A percentile compares a stretch with the other conserved stretches of the same genome.
These are phyloP conservation scores for Pongo abelii DNA, from an alignment of 2,113 vertebrate genomes.

Conservation along the genomic window DNA sequence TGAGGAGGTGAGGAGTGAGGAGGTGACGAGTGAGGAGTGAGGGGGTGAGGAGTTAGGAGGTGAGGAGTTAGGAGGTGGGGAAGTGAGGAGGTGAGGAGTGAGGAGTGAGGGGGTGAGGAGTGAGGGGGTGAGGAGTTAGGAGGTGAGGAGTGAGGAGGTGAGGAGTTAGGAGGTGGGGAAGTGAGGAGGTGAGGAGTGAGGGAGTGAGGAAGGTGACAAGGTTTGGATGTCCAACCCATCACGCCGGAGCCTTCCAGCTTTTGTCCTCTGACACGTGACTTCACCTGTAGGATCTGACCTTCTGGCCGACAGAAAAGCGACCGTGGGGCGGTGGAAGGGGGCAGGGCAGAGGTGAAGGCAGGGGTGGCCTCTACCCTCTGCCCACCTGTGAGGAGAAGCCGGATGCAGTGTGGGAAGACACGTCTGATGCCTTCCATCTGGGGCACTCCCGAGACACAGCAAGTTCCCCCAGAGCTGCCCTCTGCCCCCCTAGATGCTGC, in stretches of 20 bases:
- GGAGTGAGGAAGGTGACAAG: not conserved
- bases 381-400: fast-evolving
- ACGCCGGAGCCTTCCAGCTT: too few species aligned
- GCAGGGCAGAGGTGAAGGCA: fast-evolving
- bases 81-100: too few species aligned
- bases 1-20: not conserved
- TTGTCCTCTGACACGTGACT: fast-evolving
- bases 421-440: not conserved
- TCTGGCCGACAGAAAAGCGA: not conserved
- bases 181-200: not conserved
- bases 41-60: not conserved
- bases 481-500: fast-evolving
- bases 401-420: fast-evolving
- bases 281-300: not conserved
- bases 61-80: not conserved
- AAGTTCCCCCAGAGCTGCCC: fast-evolving
- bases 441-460: not conserved
- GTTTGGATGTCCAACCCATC: too few species aligned
- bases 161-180: not conserved
- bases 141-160: too few species aligned
- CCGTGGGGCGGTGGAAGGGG: fast-evolving
- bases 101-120: not conserved
- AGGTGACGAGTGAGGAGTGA: not conserved
- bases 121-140: too few species aligned
- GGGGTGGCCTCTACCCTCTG: not conserved